phyloP scores from a whole-genome alignment of 2,113 vertebrate species.

The Bufo gargarizans region DNA sequence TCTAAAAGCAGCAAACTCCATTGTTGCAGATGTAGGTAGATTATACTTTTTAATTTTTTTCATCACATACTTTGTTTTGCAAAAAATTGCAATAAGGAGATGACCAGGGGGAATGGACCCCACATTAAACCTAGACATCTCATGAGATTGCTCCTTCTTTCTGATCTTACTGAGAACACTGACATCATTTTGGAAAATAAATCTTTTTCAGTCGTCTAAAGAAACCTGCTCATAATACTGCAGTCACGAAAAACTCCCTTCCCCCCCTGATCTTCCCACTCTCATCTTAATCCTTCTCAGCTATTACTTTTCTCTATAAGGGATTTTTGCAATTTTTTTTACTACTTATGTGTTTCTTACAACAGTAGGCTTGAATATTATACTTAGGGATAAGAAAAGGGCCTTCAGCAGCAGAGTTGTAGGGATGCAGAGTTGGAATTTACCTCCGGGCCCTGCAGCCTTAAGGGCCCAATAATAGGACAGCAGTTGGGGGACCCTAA shows the following conservation, averaged over 20 bases:
- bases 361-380: neutral
- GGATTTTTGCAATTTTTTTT: neutral
- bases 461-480: neutral
- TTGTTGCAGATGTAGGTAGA: no score
- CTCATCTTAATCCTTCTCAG: neutral
- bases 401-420: neutral
- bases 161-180: no score
- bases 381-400: neutral
- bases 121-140: no score
- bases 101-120: no score
- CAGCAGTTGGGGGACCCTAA: neutral
- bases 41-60: no score
- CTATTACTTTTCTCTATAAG: neutral
- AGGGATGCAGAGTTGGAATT: neutral
- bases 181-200: neutral
- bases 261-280: constrained; percentile 16
- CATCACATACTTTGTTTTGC: no score
- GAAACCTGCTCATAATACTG: neutral
- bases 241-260: neutral
- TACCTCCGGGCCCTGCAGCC: neutral
- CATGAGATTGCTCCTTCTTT: no score
- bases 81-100: no score
- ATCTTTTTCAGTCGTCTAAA: neutral
- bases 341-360: neutral
- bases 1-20: no score